Percentiles rank a stretch among this genome's conserved stretches.
These are phyloP conservation scores for Drosophila mercatorum DNA, from an alignment of 2,888 invertebrate species.

Conservation along the genomic window DNA sequence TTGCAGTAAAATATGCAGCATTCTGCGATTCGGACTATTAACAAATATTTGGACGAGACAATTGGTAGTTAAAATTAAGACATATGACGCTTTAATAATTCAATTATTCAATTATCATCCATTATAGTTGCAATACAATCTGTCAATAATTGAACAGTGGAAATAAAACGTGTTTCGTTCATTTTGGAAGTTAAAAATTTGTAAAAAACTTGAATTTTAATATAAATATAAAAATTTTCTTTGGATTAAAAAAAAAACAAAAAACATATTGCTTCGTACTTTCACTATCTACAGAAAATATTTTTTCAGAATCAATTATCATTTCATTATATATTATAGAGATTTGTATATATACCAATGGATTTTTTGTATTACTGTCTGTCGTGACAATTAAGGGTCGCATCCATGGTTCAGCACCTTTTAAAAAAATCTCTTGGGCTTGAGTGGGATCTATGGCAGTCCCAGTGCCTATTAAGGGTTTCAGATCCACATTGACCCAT, in stretches of 20 bases:
- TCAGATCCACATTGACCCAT: conserved; percentile 91
- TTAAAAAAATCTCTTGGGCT: conserved; percentile 91
- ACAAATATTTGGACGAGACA: not conserved
- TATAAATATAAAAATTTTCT: not conserved
- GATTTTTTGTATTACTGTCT: conserved; percentile 81
- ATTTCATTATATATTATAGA: not conserved
- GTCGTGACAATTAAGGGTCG: conserved; percentile 89
- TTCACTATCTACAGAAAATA: not conserved
- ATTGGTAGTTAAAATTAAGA: too few relatives aligned
- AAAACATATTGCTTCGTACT: not conserved
- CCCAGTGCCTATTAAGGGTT: conserved; percentile 87
- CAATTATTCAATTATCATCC: not conserved
- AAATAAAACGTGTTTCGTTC: too few relatives aligned
- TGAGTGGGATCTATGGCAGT: conserved; percentile 86
- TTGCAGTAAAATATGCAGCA: not conserved
- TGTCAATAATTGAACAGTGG: too few relatives aligned
- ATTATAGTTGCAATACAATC: not conserved
- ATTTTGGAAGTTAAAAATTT: not conserved
- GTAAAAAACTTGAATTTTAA: not conserved
- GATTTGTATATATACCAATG: conserved; percentile 76
- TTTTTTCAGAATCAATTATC: not conserved
- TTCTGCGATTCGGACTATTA: not conserved
- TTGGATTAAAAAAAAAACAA: too few relatives aligned
- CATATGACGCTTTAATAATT: too few relatives aligned
- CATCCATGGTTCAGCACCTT: conserved; percentile 88